These are phyloP conservation scores for Drosophila triauraria DNA, from an alignment of 1,140 invertebrate species.

Conservation along the genomic window DNA sequence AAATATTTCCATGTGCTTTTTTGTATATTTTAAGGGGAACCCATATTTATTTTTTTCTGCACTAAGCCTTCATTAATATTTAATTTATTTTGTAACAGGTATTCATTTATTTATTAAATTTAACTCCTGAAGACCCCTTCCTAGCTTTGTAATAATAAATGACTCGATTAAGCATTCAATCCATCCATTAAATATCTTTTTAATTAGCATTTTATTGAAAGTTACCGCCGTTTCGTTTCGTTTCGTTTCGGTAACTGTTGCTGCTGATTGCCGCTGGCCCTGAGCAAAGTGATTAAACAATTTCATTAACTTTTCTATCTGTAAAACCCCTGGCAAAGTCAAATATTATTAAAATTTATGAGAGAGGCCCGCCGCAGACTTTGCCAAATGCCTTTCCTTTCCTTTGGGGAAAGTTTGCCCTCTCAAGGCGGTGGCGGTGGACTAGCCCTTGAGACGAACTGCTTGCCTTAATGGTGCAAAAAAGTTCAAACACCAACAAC, in stretches of 20 bases:
- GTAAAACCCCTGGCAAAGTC: conserved; percentile 39
- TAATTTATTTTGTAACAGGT: too few species aligned
- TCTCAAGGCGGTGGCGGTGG: background rate
- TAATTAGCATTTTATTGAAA: conserved; percentile 40
- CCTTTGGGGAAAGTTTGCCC: conserved; percentile 44
- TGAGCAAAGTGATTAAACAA: conserved; percentile 63
- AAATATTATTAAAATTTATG: conserved; percentile 77
- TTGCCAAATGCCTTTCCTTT: conserved; percentile 50
- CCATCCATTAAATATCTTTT: conserved; percentile 18
- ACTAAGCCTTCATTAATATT: too few species aligned
- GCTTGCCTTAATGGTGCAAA: conserved; percentile 72
- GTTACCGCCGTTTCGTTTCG: background rate
- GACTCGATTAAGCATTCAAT: background rate
- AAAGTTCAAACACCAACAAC: conserved; percentile 30
- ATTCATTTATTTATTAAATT: too few species aligned
- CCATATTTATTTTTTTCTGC: too few species aligned
- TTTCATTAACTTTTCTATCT: conserved; percentile 63
- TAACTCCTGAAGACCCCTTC: too few species aligned
- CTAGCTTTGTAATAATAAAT: background rate
- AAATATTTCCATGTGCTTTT: too few species aligned
- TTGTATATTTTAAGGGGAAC: too few species aligned
- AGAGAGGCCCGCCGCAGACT: conserved; percentile 41
- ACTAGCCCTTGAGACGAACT: conserved; percentile 66
- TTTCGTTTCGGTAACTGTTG: conserved; percentile 13
- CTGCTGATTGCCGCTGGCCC: conserved; percentile 33